A percentile compares a stretch with the other conserved stretches of the same genome.
Evolutionary conservation across 1,140 invertebrate genomes (phyloP).

Genomic region (Acyrthosiphon pisum): DNA sequence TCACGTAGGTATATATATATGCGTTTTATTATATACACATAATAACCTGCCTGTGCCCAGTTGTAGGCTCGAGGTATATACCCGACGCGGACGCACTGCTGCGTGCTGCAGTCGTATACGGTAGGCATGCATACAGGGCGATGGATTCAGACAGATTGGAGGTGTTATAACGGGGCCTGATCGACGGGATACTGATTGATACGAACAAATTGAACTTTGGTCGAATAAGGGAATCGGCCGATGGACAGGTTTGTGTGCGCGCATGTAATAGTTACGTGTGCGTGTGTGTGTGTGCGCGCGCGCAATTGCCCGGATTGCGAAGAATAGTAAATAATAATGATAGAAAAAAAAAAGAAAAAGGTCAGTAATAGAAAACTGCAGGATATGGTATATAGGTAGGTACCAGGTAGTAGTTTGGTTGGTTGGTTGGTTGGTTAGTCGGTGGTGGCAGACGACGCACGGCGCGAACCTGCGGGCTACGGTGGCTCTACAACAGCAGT

Average conservation of each 20-base stretch:
- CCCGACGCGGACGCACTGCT: neutral
- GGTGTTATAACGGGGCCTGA: conserved; percentile 53
- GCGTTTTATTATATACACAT: neutral
- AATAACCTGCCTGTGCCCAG: neutral
- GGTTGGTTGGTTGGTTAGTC: neutral
- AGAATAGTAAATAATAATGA: neutral
- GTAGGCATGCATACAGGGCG: neutral
- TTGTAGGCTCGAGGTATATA: neutral
- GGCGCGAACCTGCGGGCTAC: neutral
- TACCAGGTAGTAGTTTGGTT: neutral
- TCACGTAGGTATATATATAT: neutral
- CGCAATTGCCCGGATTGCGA: neutral
- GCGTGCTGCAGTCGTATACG: neutral
- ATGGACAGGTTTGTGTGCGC: conserved; percentile 3
- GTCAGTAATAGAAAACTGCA: conserved; percentile 16
- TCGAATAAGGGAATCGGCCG: conserved; percentile 22
- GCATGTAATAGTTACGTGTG: too few relatives aligned
- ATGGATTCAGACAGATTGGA: conserved; percentile 40
- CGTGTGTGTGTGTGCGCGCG: neutral
- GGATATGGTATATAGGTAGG: neutral
- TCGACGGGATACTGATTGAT: conserved; percentile 51
- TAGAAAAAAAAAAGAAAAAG: neutral
- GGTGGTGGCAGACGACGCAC: neutral
- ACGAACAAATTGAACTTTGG: conserved; percentile 54
- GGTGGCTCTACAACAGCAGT: neutral